phyloP scores from a whole-genome alignment of 1,140 invertebrate species.

The Chelonus insularis region DNA sequence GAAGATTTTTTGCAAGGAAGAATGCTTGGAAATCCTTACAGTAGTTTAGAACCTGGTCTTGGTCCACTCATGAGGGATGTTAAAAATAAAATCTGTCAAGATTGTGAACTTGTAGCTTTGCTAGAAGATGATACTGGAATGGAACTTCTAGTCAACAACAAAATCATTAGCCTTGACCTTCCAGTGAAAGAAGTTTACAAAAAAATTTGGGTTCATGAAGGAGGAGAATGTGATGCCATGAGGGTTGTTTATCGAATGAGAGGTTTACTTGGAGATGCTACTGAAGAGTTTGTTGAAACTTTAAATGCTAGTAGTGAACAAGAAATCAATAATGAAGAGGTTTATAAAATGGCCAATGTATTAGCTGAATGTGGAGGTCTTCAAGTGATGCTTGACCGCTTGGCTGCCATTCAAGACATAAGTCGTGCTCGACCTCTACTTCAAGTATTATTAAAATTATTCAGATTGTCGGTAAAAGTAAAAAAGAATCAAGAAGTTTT shows the following conservation, averaged over 20 bases:
- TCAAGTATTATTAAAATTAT: constrained; percentile 82
- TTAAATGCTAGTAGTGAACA: constrained; percentile 87
- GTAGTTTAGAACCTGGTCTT: constrained; percentile 87
- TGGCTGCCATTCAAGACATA: constrained; percentile 69
- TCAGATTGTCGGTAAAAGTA: constrained; percentile 81
- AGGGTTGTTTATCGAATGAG: constrained; percentile 98
- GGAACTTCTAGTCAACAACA: constrained; percentile 98
- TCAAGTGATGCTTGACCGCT: constrained; percentile 65
- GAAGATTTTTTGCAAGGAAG: constrained; percentile 97
- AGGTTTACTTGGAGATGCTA: constrained; percentile 94
- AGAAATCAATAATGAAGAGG: constrained; percentile 91
- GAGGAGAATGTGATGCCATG: constrained; percentile 90
- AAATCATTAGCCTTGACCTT: constrained; percentile 95
- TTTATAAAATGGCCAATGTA: constrained; percentile 80
- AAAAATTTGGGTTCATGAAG: constrained; percentile 83
- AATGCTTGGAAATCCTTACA: constrained; percentile 98
- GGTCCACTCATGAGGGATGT: constrained; percentile 97
- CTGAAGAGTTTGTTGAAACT: constrained; percentile 97
- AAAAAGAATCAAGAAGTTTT: constrained; percentile 71
- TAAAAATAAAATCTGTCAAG: constrained; percentile 97
- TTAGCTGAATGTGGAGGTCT: constrained; percentile 85
- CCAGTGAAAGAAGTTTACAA: constrained; percentile 89
- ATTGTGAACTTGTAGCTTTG: constrained; percentile 95
- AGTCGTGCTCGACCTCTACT: constrained; percentile 76
- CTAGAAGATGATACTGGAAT: constrained; percentile 98